phyloP scores from a whole-genome alignment of 2,113 vertebrate genomes.

The Solea solea region DNA sequence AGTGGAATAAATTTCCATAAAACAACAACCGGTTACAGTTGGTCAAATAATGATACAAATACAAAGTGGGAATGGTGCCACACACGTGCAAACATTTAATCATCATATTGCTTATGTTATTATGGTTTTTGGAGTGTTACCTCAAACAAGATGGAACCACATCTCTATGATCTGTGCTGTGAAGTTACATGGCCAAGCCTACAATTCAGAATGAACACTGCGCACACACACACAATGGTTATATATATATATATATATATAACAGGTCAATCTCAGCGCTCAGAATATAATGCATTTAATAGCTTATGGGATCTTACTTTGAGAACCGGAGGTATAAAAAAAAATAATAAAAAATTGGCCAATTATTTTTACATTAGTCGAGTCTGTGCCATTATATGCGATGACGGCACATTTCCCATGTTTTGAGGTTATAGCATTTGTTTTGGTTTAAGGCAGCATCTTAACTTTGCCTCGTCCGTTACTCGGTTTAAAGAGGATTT shows the following conservation, averaged over 20 bases:
- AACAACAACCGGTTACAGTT: slow-evolving; percentile 17
- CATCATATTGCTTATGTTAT: neutral
- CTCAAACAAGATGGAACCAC: neutral
- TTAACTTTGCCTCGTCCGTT: too few species aligned
- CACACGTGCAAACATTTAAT: neutral
- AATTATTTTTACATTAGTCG: neutral
- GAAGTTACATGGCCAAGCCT: too few species aligned
- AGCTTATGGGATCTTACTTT: neutral
- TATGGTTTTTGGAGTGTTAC: neutral
- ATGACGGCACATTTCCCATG: neutral
- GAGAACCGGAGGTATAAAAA: neutral
- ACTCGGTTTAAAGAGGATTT: neutral
- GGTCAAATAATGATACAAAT: neutral
- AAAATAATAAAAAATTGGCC: too few species aligned
- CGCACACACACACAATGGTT: neutral
- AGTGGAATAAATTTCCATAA: slow-evolving; percentile 51
- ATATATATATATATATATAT: neutral
- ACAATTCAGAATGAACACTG: too few species aligned
- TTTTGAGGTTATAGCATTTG: neutral
- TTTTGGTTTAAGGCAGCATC: neutral
- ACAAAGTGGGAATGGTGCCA: neutral
- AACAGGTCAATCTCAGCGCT: slow-evolving; percentile 3
- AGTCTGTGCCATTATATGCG: neutral
- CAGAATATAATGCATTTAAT: neutral
- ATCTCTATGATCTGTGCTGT: neutral